Evolutionary conservation across 2,113 vertebrate genomes (phyloP).

Genomic region (Paedocypris sp.): DNA sequence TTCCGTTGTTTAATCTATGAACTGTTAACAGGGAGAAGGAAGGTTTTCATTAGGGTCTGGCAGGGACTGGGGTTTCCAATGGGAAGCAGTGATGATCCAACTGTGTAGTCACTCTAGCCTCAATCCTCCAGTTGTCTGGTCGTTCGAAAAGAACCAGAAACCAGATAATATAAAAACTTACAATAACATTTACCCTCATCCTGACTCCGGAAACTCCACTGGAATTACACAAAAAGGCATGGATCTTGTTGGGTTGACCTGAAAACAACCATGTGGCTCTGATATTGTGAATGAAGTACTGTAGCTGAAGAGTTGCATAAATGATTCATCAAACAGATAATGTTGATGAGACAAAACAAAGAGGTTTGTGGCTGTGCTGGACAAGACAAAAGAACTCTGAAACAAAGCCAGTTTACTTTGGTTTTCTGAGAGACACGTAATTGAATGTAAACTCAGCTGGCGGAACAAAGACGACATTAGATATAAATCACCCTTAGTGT

Average conservation of each 20-base stretch:
- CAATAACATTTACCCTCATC: slow-evolving; percentile 16
- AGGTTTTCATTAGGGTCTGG: slow-evolving; percentile 41
- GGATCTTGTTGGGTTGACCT: neutral
- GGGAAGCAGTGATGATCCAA: slow-evolving; percentile 29
- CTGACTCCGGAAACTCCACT: slow-evolving; percentile 1
- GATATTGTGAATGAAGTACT: neutral
- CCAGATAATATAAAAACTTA: neutral
- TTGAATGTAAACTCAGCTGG: slow-evolving; percentile 24
- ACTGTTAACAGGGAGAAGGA: slow-evolving; percentile 37
- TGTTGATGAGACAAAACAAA: slow-evolving; percentile 15
- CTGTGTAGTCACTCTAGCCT: slow-evolving; percentile 11
- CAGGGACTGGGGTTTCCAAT: slow-evolving; percentile 17
- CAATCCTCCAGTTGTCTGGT: slow-evolving; percentile 7
- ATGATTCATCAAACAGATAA: neutral
- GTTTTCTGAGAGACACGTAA: slow-evolving; percentile 29
- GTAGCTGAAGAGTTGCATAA: neutral
- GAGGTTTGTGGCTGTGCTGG: neutral
- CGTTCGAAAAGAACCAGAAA: too few species aligned
- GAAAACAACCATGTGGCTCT: neutral
- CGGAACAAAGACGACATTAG: slow-evolving; percentile 6
- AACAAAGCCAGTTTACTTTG: slow-evolving; percentile 11
- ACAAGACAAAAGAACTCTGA: slow-evolving; percentile 2
- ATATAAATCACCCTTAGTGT: slow-evolving; percentile 24
- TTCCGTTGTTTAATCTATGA: slow-evolving; percentile 32
- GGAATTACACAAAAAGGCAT: neutral